Base-by-base conservation (phyloP, 2,797 vertebrate genomes). In the Artibeus jamaicensis region DNA sequence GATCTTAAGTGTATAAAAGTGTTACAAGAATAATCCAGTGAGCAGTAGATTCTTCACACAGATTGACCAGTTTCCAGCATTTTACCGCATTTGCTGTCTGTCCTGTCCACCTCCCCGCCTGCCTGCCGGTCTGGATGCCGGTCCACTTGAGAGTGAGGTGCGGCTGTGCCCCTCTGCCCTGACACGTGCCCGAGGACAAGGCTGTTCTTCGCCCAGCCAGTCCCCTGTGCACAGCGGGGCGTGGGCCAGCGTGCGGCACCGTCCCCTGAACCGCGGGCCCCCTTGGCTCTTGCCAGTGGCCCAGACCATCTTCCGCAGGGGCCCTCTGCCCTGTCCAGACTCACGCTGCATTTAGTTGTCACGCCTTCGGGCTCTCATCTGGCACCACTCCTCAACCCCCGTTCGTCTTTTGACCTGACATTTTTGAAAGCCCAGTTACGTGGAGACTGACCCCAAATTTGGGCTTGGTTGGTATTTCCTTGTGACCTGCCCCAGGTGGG, bases 241-340 rank as follows among this genome's bases (percentile, higher is more conserved):
- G 4, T 0, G 10, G 5, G 21, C 34, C 1, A 1, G 6, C n/a
- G 15, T 0, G 5, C 3, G 7, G 37, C 6, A 0, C 65, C 39
- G 1, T 15, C 14, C 18, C 1, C 73, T 67, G 2, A 59, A 32
- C 62, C 5, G 10, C 4, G 11, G 50, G 44, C 6, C 12, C 1
- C 22, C n/a, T 12, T 16, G 2, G 9, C 26, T 6, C 3, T 42
- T 24, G 11, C 53, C 44, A 5, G 0, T 0, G 4, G 34, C 7
- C 92, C 21, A 2, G 11, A 1, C 19, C 0, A 19, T 18, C 79
- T 19, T 55, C 50, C 3, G 79, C 4, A 10, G 26, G 19, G 24
- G 65, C 3, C 10, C 11, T 59, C 32, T 10, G 6, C 22, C 32
- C 39, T 4, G 5, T 39, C 53, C 65, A 32, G 29, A 22, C 46